Evolutionary conservation across 2,797 vertebrate species (phyloP).

Genomic region (Phataginus tetradactyla): DNA sequence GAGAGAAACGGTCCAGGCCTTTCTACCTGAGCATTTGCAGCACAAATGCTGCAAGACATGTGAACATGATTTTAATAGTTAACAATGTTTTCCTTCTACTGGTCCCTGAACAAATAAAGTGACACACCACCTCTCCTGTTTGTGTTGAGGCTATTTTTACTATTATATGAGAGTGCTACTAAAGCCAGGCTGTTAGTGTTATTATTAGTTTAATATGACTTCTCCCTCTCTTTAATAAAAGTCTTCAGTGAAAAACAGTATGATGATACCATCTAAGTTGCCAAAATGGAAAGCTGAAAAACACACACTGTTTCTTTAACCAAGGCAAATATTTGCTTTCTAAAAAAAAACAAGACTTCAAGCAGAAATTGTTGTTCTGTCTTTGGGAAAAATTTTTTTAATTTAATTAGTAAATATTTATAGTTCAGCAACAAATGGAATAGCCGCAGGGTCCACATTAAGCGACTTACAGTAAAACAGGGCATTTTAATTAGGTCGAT

Average conservation of each 20-base stretch:
- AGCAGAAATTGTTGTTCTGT: slow-evolving; percentile 9
- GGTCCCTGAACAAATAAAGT: not conserved
- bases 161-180: not conserved
- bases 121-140: not conserved
- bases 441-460: not conserved
- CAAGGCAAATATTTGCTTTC: slow-evolving; percentile 55
- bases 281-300: slow-evolving; percentile 58
- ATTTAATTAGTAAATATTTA: slow-evolving; percentile 65
- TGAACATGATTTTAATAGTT: not conserved
- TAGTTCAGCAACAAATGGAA: slow-evolving; percentile 26
- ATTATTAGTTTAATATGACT: not conserved
- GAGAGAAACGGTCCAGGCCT: not conserved
- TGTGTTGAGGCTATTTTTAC: slow-evolving; percentile 8
- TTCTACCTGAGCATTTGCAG: not conserved
- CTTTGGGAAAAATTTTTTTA: not conserved
- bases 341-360: slow-evolving; percentile 59
- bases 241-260: not conserved
- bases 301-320: slow-evolving; percentile 47
- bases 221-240: not conserved
- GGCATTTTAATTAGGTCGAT: slow-evolving; percentile 33
- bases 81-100: not conserved
- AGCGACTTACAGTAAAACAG: not conserved
- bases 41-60: not conserved
- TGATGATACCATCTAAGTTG: not conserved
- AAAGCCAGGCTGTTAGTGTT: not conserved